Base-by-base conservation (phyloP, 2,888 invertebrate genomes). In the Phaonia tiefii region DNA sequence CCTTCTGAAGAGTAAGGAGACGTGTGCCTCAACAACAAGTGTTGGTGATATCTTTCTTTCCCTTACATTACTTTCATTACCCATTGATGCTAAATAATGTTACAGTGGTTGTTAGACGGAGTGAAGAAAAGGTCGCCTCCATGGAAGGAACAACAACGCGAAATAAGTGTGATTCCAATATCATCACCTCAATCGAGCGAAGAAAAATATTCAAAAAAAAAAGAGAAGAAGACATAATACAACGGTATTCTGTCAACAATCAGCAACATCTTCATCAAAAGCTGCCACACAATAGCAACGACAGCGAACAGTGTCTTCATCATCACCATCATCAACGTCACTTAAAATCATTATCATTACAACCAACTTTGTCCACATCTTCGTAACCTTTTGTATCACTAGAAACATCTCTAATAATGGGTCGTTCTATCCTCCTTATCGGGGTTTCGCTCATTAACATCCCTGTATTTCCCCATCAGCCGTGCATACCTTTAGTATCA, bases 1-100 rank as follows among this genome's bases (percentile, higher is more conserved):
- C 56, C 26, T 26, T 39, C 60, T 58, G 15, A 17, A 60, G 31
- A 17, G 39, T 17, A 39, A 37, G 11, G 39, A n/a, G 1, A 4
- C 49, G 1, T 10, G 37, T 39, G 63, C 20, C 63, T 39, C 42
- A 63, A 63, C 63, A 63, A 63, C 39, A 37, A 37, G 42, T 63
- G 58, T n/a, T 56, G 60, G 1, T 63, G 39, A 60, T 63, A 63
- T 39, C 42, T 63, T 63, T 63, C 49, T 63, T 42, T 22, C 10
- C 20, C 10, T 42, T 42, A 31, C 31, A 3, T 5, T 31, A 3
- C 8, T 31, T 31, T 8, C 8, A 31, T 31, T 31, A 31, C 8
- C 4, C 8, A 31, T 3, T 54, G 13, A 22, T 13, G 22, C 2
- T 25, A 13, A 54, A 25, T 1, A 54, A 54, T 25, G 25, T 22